Conservation (phyloP, 2,888 invertebrate genomes). For the Scotopteryx bipunctaria region DNA sequence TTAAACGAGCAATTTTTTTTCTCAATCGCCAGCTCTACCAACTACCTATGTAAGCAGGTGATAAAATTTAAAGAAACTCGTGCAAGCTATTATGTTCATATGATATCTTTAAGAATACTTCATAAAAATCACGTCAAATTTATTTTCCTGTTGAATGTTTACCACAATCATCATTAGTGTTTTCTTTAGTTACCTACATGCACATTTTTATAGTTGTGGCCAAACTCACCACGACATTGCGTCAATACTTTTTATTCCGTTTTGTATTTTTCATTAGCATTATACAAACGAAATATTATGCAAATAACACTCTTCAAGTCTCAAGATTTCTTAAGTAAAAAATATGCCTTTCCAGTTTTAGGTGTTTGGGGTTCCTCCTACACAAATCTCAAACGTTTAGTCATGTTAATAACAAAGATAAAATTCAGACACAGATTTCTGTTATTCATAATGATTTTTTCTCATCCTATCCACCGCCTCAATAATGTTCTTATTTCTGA, state of each 20-base stretch:
- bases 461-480: too few species aligned
- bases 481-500: too few species aligned
- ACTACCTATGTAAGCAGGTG: not conserved
- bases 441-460: too few species aligned
- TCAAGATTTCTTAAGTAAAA: not conserved
- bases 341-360: not conserved
- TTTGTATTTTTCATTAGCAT: not conserved
- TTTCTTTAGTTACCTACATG: constrained; percentile 5
- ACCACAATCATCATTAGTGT: constrained; percentile 6
- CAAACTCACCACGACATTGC: not conserved
- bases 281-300: not conserved
- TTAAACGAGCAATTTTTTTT: too few species aligned
- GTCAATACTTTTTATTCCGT: not conserved
- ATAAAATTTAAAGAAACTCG: not conserved
- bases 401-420: too few species aligned
- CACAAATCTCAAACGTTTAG: not conserved
- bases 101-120: not conserved
- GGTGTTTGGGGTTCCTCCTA: not conserved
- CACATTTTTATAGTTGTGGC: constrained; percentile 5
- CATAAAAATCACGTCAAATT: not conserved
- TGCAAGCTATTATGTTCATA: not conserved
- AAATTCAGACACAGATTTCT: too few species aligned
- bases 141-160: constrained; percentile 17
- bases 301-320: not conserved
- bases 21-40: too few species aligned